Percentiles rank a stretch among this genome's conserved stretches.
These are phyloP conservation scores for Stomatorhinus ivindoensis DNA, from an alignment of 2,113 vertebrate genomes.

Conservation along the genomic window DNA sequence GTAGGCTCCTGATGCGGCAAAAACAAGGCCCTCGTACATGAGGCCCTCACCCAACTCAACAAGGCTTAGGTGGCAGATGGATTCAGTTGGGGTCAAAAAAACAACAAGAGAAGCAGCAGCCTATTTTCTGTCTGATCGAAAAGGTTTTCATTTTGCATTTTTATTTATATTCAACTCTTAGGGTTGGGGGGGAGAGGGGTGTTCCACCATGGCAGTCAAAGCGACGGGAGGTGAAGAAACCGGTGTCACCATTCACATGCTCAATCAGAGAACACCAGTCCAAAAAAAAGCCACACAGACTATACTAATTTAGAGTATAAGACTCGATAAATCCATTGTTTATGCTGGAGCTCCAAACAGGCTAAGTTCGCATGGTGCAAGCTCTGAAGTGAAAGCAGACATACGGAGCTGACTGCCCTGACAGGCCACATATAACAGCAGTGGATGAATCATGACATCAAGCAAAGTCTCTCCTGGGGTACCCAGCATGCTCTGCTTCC, in stretches of 20 bases:
- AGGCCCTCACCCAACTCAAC: neutral
- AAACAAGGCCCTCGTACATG: neutral
- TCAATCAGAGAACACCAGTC: neutral
- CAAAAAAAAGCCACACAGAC: neutral
- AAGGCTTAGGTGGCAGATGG: neutral
- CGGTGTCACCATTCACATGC: neutral
- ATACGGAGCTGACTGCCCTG: neutral
- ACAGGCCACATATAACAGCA: neutral
- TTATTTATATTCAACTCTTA: neutral
- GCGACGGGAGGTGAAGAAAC: neutral
- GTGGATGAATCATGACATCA: constrained; percentile 2
- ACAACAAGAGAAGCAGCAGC: neutral
- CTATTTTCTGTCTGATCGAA: neutral
- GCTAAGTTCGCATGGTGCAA: neutral
- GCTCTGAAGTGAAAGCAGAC: neutral
- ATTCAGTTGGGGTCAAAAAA: neutral
- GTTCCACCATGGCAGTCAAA: neutral
- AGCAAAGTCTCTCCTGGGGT: neutral
- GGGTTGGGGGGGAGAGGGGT: neutral
- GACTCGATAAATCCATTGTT: neutral
- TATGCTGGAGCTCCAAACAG: neutral
- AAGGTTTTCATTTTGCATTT: neutral
- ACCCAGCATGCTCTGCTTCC: neutral
- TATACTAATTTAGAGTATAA: neutral
- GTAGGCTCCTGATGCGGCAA: neutral